These are phyloP conservation scores for Rhagologus leucostigma DNA, from an alignment of 2,113 vertebrate genomes.

Conservation along the genomic window DNA sequence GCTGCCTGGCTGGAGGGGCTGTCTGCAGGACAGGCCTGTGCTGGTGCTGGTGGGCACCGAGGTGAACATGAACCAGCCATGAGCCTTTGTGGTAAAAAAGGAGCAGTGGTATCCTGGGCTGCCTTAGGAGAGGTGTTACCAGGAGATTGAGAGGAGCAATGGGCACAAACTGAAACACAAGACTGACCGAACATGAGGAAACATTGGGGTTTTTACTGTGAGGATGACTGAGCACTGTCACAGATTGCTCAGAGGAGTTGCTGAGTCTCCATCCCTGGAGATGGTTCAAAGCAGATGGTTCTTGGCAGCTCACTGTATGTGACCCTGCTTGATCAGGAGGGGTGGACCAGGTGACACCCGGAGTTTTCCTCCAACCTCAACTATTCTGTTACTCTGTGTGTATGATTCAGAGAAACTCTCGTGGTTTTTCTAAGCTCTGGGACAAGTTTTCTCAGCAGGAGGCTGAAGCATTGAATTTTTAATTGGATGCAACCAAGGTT, in stretches of 20 bases:
- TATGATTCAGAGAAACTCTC: background rate
- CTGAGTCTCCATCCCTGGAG: background rate
- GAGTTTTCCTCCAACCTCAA: background rate
- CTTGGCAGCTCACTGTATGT: background rate
- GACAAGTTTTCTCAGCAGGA: background rate
- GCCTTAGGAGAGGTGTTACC: background rate
- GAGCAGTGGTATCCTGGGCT: background rate
- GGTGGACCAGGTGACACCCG: background rate
- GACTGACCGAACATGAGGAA: background rate
- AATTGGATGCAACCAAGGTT: background rate
- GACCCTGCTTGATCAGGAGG: background rate
- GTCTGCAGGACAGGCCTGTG: background rate
- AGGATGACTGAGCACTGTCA: background rate
- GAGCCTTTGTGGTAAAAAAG: background rate
- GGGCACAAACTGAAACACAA: background rate
- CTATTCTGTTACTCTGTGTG: background rate
- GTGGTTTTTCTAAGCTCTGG: background rate
- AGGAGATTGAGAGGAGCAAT: fast-evolving
- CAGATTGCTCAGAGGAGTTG: background rate
- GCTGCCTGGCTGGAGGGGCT: background rate
- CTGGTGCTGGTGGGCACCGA: background rate
- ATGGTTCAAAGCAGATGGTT: background rate
- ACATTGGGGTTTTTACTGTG: background rate
- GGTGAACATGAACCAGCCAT: fast-evolving
- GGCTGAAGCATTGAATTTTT: background rate